Evolutionary conservation across 2,797 vertebrate genomes (phyloP), one percentile per base, ranked within the genome.

Genomic region (Etheostoma perlongum): DNA sequence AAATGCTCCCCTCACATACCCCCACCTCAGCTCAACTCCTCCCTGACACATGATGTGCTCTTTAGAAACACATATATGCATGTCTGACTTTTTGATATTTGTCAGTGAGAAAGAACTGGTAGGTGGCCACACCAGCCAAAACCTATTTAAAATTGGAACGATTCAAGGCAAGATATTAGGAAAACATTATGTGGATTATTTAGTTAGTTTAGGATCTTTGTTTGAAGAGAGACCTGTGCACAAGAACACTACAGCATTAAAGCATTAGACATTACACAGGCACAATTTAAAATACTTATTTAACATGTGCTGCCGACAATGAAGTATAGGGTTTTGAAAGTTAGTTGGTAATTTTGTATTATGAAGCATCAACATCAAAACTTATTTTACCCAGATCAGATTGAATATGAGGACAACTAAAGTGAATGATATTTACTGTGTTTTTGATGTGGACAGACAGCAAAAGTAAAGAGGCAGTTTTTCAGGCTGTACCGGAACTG

Each of bases 21-120:
- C 87, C 86, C 87, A 85, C 85, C 88, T 82, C 83, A 71, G 68
- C 88, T 70, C 79, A 91, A 87, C 90, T 89, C 92, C 90, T 90
- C 91, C 91, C 89, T 59, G 11, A 76, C 57, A 67, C 77, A 77
- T 13, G 49, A 77, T 75, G 57, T 23, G 61, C 68, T 84, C 64
- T 54, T 51, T 63, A 30, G 15, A 55, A 42, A 78, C 63, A 67
- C 69, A 83, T 68, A 72, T 51, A 16, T 48, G 54, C 70, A 62
- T 4, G 4, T 60, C 21, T 42, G 53, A 58, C 74, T 72, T 79
- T 69, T 30, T 55, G 36, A 68, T n/a, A 60, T 67, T 13, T 27
- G 53, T 36, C 49, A 42, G 14, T 55, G 15, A 15, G 4, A 55
- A 53, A 2, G 23, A 44, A 14, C 12, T 15, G 27, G 12, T 49